These are phyloP conservation scores for Neotoxoptera formosana DNA, from an alignment of 1,140 invertebrate genomes.

Conservation along the genomic window DNA sequence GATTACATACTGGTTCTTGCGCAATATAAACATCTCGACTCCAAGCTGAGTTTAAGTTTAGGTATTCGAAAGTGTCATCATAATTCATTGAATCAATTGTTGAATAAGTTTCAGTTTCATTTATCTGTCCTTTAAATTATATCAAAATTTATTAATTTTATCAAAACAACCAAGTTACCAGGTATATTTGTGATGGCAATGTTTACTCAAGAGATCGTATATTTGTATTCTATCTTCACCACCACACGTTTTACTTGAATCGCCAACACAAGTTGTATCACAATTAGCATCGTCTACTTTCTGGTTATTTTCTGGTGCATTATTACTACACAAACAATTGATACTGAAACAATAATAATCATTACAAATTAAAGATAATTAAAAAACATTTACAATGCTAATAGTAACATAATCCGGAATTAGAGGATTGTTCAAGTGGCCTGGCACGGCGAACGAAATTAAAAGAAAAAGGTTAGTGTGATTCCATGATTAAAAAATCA, in stretches of 20 bases:
- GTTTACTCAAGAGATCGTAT: constrained; percentile 13
- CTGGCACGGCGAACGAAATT: neutral
- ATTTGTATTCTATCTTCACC: constrained; percentile 81
- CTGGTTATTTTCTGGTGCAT: constrained; percentile 65
- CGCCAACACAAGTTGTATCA: constrained; percentile 83
- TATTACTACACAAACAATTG: constrained; percentile 91
- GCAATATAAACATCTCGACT: constrained; percentile 42
- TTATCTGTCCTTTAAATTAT: neutral
- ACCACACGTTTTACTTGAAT: constrained; percentile 79
- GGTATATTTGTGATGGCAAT: neutral
- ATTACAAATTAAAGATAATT: neutral
- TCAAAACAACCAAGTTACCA: neutral
- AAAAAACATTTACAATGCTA: neutral
- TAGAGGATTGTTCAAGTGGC: neutral
- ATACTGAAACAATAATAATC: constrained; percentile 68
- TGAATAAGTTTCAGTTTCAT: no score
- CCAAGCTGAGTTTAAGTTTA: constrained; percentile 46
- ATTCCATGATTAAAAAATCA: neutral
- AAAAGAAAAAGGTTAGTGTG: neutral
- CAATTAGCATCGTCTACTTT: constrained; percentile 66
- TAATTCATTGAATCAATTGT: neutral
- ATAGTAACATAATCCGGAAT: neutral
- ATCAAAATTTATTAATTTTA: neutral
- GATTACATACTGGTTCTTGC: constrained; percentile 37
- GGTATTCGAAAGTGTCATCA: neutral